phyloP scores from a whole-genome alignment of 2,113 vertebrate species.

The Pandion haliaetus region DNA sequence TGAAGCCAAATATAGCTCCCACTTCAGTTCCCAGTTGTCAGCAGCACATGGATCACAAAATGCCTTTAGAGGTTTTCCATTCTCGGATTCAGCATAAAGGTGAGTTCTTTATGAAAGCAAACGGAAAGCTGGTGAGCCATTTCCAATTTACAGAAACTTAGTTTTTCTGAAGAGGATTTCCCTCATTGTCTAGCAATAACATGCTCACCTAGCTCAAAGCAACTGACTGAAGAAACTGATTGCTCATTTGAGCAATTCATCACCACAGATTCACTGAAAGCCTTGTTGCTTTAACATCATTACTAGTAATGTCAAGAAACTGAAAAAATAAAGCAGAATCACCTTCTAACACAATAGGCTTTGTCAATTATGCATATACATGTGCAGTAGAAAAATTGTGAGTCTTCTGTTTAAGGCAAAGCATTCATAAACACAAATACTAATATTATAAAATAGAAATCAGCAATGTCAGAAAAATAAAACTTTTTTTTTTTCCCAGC shows the following conservation, averaged over 20 bases:
- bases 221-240: not conserved
- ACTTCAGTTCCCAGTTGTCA: constrained; percentile 21
- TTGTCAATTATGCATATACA: not conserved
- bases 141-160: not conserved
- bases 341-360: not conserved
- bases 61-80: not conserved
- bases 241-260: not conserved
- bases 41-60: constrained; percentile 7
- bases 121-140: not conserved
- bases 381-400: not conserved
- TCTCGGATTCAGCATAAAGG: not conserved
- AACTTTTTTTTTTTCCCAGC: not conserved
- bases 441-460: not conserved
- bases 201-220: not conserved
- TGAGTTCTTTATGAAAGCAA: not conserved
- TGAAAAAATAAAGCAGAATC: constrained; percentile 18
- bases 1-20: not conserved
- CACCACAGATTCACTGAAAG: constrained; percentile 18
- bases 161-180: not conserved
- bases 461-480: not conserved
- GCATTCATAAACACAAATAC: not conserved
- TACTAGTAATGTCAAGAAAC: not conserved
- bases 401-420: not conserved
- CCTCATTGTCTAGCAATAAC: not conserved
- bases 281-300: not conserved